Conservation (phyloP, 2,888 invertebrate species). For the Seira sanloemensis region DNA sequence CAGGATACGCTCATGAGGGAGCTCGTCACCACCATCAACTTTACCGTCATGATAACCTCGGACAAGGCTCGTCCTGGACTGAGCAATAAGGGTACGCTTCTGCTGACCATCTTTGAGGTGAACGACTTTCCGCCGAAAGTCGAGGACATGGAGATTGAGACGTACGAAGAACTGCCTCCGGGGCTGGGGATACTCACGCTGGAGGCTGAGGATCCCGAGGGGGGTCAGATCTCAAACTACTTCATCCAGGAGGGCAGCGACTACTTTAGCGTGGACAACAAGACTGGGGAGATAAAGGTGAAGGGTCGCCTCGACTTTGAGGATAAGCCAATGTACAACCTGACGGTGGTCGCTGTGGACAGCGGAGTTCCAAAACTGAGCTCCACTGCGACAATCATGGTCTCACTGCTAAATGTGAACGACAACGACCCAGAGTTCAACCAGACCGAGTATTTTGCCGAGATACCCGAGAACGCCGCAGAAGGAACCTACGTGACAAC, state of each 20-base stretch:
- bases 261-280: slow-evolving; percentile 88
- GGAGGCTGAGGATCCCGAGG: slow-evolving; percentile 84
- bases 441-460: slow-evolving; percentile 81
- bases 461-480: slow-evolving; percentile 85
- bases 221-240: slow-evolving; percentile 88
- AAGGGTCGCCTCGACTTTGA: slow-evolving; percentile 85
- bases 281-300: slow-evolving; percentile 84
- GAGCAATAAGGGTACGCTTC: slow-evolving; percentile 79
- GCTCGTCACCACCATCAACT: slow-evolving; percentile 84
- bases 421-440: slow-evolving; percentile 90
- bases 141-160: slow-evolving; percentile 80
- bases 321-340: slow-evolving; percentile 83
- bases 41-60: slow-evolving; percentile 88
- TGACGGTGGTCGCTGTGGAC: slow-evolving; percentile 89
- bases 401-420: slow-evolving; percentile 88
- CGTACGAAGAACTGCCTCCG: slow-evolving; percentile 88
- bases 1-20: slow-evolving; percentile 81
- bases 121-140: slow-evolving; percentile 81
- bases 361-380: slow-evolving; percentile 90
- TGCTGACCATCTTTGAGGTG: slow-evolving; percentile 80
- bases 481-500: slow-evolving; percentile 84
- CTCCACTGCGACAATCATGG: slow-evolving; percentile 85
- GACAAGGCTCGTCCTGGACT: slow-evolving; percentile 80
- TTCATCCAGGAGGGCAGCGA: slow-evolving; percentile 82
- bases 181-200: slow-evolving; percentile 87